Conservation (phyloP, 2,888 invertebrate species). For the Chrysolina haemoptera region DNA sequence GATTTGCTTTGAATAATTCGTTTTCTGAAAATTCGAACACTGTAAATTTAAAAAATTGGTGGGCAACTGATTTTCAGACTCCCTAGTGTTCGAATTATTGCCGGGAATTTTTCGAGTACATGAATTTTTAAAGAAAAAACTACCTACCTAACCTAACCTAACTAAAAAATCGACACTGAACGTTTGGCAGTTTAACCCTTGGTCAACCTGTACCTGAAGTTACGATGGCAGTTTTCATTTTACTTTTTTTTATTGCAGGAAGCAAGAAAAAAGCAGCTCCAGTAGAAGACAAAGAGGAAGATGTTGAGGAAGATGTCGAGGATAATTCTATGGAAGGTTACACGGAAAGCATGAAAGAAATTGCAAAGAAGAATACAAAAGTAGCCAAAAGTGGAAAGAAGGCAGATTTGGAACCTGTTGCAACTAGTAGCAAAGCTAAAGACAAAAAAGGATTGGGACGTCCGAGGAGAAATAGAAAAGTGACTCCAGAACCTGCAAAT, state of each 20-base stretch:
- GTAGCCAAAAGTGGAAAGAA: conserved; percentile 20
- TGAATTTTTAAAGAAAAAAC: too few relatives aligned
- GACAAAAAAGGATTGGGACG: neutral
- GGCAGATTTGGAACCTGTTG: conserved; percentile 8
- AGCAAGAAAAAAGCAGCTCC: conserved; percentile 22
- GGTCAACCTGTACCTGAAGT: too few relatives aligned
- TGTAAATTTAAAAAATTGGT: too few relatives aligned
- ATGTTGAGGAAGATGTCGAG: neutral
- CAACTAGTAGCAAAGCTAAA: conserved; percentile 23
- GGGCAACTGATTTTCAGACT: too few relatives aligned
- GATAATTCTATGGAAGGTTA: conserved; percentile 47
- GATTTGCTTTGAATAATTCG: too few relatives aligned
- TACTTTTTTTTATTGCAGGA: neutral
- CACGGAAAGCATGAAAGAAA: conserved; percentile 54
- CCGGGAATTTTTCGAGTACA: too few relatives aligned
- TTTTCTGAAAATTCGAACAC: too few relatives aligned
- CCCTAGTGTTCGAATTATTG: too few relatives aligned
- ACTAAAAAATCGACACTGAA: too few relatives aligned
- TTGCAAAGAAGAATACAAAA: conserved; percentile 47
- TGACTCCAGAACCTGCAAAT: neutral
- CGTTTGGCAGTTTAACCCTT: too few relatives aligned
- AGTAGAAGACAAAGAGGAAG: conserved; percentile 23
- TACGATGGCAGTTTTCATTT: too few relatives aligned
- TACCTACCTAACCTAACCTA: too few relatives aligned
- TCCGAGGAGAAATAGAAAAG: conserved; percentile 1